phyloP scores from a whole-genome alignment of 1,140 invertebrate genomes.

The Callitettix versicolor region DNA sequence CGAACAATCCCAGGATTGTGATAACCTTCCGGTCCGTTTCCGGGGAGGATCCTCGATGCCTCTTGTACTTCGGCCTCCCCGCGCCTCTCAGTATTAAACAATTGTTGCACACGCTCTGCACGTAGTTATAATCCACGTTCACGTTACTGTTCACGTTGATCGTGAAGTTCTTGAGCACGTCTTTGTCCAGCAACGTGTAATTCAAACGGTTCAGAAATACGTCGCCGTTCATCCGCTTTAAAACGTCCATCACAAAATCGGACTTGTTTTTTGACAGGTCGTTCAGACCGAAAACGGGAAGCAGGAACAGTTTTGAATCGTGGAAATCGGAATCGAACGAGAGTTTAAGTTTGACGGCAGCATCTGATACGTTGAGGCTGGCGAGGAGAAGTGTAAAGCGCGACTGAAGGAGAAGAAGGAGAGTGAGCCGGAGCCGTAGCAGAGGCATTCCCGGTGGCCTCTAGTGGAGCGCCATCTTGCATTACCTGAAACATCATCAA shows the following conservation, averaged over 20 bases:
- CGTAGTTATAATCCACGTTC: not conserved
- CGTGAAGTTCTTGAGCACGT: no score
- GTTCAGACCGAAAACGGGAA: no score
- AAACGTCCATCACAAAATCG: no score
- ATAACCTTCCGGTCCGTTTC: slow-evolving; percentile 22
- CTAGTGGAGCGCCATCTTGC: not conserved
- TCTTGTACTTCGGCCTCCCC: not conserved
- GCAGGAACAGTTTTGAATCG: no score
- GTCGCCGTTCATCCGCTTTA: no score
- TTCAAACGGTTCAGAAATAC: no score
- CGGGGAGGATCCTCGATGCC: not conserved
- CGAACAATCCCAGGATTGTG: slow-evolving; percentile 62
- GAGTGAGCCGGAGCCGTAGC: not conserved
- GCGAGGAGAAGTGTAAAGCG: not conserved
- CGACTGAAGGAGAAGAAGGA: slow-evolving; percentile 11
- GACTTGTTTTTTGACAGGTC: no score
- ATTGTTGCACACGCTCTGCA: not conserved
- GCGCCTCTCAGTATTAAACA: not conserved
- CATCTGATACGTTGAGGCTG: not conserved
- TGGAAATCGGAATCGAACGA: not conserved
- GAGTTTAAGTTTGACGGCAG: not conserved
- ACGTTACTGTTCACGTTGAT: not conserved
- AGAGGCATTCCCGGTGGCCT: not conserved
- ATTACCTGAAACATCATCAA: not conserved
- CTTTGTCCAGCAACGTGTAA: no score